A percentile compares a stretch with the other conserved stretches of the same genome.
phyloP scores from a whole-genome alignment of 2,113 vertebrate species.

The Camelus bactrianus region DNA sequence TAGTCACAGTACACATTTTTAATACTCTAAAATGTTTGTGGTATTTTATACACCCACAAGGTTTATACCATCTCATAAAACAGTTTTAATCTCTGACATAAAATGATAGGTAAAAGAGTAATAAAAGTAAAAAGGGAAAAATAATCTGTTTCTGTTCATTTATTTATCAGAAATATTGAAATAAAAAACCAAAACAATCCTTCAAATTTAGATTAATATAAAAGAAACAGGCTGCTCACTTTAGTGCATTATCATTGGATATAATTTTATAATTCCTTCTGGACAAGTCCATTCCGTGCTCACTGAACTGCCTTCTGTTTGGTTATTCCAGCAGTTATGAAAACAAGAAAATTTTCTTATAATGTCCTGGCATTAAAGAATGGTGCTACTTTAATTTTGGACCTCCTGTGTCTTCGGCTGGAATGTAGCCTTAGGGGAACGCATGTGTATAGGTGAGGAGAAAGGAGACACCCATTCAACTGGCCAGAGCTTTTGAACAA shows the following conservation, averaged over 20 bases:
- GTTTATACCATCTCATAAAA: not conserved
- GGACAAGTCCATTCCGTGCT: rapidly evolving
- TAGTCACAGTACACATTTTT: not conserved
- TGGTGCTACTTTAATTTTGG: not conserved
- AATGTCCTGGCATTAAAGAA: not conserved
- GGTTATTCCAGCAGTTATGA: not conserved
- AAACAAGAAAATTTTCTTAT: not conserved
- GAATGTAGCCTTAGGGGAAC: not conserved
- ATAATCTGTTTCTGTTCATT: not conserved
- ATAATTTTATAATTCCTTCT: not conserved
- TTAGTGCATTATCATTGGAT: not conserved
- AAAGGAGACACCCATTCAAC: not conserved
- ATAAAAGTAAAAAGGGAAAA: not conserved
- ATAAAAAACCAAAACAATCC: not conserved
- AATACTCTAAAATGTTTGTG: not conserved
- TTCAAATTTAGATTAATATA: not conserved
- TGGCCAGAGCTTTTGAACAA: not conserved
- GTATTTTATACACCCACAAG: not conserved
- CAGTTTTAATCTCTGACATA: not conserved
- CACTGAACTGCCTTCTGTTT: not conserved
- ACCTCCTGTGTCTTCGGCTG: not conserved
- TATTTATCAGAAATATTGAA: not conserved
- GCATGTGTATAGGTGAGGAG: not conserved
- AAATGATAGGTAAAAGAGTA: not conserved
- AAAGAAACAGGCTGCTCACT: not conserved